phyloP scores from a whole-genome alignment of 2,113 vertebrate genomes.

The Thunnus thynnus region DNA sequence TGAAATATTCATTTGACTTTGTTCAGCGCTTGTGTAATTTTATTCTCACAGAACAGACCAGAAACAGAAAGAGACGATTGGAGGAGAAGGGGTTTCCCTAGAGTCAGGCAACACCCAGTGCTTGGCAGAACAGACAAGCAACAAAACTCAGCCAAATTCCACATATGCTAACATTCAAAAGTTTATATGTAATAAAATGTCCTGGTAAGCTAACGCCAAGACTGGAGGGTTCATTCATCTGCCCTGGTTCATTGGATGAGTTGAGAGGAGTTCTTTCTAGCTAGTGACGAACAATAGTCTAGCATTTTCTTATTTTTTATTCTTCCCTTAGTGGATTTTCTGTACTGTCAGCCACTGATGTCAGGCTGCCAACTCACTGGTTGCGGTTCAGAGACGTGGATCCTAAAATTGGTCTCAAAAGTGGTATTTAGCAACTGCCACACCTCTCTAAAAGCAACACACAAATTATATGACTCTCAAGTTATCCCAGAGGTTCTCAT shows the following conservation, averaged over 20 bases:
- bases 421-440: not conserved
- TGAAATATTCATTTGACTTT: not conserved
- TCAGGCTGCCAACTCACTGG: no score
- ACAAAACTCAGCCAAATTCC: not conserved
- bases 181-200: not conserved
- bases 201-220: no score
- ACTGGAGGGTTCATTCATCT: not conserved
- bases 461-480: not conserved
- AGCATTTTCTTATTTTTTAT: not conserved
- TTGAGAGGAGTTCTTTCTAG: not conserved
- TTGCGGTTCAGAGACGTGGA: not conserved
- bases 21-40: not conserved
- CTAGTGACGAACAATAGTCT: not conserved
- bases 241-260: not conserved
- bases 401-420: not conserved
- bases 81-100: not conserved
- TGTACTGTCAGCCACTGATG: not conserved
- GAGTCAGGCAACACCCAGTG: not conserved
- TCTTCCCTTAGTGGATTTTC: not conserved
- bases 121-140: no score
- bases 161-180: not conserved
- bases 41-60: not conserved
- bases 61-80: not conserved
- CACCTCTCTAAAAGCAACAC: slow-evolving; percentile 4
- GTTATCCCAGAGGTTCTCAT: not conserved